Base-by-base conservation (phyloP, 2,888 invertebrate genomes). In the Ectemnius continuus region DNA sequence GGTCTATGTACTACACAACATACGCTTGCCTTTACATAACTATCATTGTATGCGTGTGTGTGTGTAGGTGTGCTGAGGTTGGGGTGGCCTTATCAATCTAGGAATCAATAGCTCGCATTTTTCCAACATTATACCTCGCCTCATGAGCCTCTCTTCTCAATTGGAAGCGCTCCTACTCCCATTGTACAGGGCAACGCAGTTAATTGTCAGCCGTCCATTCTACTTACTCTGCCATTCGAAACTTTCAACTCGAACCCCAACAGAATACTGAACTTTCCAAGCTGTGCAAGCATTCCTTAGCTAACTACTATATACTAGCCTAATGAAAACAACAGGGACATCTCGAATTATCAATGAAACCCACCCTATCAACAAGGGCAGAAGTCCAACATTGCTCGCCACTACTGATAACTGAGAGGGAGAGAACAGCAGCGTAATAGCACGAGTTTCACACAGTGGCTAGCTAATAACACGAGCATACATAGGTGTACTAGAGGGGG, bases 21-120 rank as follows among this genome's bases (percentile, higher is more conserved):
- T 57, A 61, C 56, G 57, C 11, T 62, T 28, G 14, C 48, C 11
- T 75, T 75, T 75, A 75, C 23, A 64, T 71, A 72, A 74, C 66
- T 46, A 52, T 14, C 52, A 4, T 1, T 52, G 47, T 47, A 4
- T 47, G 23, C 3, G 2, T 36, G 36, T 36, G 36, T 8, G 36
- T 36, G 36, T 36, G 28, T 60, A 26, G 52, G 16, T 20, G 28
- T 14, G 26, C 16, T 56, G 52, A 36, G 20, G 8, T 11, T 66
- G n/a, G 16, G 57, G n/a, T 13, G n/a, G 45, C 52, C 45, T 20
- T 59, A 66, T 70, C 56, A 52, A n/a, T n/a, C 16, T 23, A 11
- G 11, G 58, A 46, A 70, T 73, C 73, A 66, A 66, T 71, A 20
- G 8, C 52, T 16, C 64, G 61, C 52, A 52, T 16, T 52, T 52